phyloP scores from a whole-genome alignment of 2,113 vertebrate species.

The Festucalex cinctus region DNA sequence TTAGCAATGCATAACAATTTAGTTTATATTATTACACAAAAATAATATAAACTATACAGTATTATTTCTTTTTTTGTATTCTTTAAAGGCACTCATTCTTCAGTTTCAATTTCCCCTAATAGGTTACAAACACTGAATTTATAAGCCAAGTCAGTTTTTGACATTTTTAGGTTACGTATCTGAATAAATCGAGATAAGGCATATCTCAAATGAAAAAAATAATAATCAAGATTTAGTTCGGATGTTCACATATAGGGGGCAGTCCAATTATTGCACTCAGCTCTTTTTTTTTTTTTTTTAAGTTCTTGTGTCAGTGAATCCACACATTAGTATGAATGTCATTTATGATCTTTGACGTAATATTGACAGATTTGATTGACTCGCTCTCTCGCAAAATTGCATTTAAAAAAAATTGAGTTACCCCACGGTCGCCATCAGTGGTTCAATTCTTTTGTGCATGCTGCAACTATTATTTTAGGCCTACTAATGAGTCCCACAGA shows the following conservation, averaged over 20 bases:
- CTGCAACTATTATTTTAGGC: background rate
- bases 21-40: background rate
- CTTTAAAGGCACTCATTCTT: background rate
- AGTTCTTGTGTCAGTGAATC: background rate
- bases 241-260: background rate
- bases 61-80: background rate
- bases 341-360: background rate
- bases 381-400: background rate
- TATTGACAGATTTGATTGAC: background rate
- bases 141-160: background rate
- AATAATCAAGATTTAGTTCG: background rate
- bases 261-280: background rate
- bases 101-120: background rate
- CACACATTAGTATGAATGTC: background rate
- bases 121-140: background rate
- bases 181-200: background rate
- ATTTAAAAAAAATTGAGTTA: background rate
- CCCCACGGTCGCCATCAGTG: background rate
- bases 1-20: background rate
- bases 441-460: background rate
- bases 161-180: no score
- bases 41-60: background rate
- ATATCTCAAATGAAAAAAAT: background rate
- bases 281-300: background rate
- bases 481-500: conserved; percentile 26